Evolutionary conservation across 2,113 vertebrate genomes (phyloP).

Genomic region (Zapornia atra): DNA sequence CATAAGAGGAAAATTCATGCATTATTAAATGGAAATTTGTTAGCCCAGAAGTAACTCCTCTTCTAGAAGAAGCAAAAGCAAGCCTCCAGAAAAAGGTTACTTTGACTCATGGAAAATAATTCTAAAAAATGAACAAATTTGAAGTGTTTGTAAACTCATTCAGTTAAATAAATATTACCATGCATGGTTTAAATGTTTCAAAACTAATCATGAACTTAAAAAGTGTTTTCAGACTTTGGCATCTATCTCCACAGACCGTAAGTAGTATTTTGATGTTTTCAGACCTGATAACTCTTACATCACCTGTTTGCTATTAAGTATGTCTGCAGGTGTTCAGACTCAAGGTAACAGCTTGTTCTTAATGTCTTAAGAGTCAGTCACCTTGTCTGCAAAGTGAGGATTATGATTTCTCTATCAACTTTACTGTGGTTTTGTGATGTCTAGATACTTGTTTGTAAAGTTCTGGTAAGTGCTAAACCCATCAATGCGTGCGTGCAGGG

Average conservation of each 20-base stretch:
- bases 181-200: background rate
- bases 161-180: background rate
- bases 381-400: background rate
- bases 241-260: background rate
- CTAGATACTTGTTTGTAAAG: background rate
- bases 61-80: background rate
- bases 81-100: background rate
- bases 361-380: background rate
- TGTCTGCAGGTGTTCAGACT: background rate
- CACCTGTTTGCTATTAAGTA: background rate
- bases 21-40: constrained; percentile 25
- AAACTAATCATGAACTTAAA: background rate
- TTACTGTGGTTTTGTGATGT: background rate
- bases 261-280: background rate
- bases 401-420: background rate
- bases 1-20: background rate
- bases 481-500: background rate
- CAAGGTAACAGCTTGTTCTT: background rate
- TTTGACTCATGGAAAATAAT: background rate
- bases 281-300: background rate
- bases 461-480: background rate
- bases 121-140: background rate
- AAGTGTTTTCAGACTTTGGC: background rate
- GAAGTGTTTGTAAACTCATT: background rate
- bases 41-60: background rate